phyloP scores from a whole-genome alignment of 2,113 vertebrate genomes.

The Odobenus rosmarus region DNA sequence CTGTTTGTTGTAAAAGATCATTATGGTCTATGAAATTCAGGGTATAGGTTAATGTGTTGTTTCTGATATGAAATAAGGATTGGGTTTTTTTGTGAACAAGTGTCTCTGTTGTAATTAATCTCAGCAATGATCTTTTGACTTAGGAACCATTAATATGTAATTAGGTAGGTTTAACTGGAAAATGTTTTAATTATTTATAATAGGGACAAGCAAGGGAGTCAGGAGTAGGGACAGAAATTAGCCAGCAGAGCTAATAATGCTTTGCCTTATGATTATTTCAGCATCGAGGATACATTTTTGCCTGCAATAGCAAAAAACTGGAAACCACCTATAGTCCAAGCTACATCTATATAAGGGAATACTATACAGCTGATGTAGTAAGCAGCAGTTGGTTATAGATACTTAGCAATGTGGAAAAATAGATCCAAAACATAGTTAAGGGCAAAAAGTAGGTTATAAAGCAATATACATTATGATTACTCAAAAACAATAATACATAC shows the following conservation, averaged over 20 bases:
- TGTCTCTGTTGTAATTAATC: conserved; percentile 76
- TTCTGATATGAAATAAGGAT: conserved; percentile 65
- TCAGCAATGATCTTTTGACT: conserved; percentile 74
- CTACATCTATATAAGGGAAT: neutral
- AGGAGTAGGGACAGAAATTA: conserved; percentile 51
- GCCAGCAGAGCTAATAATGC: conserved; percentile 43
- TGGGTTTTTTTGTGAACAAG: conserved; percentile 52
- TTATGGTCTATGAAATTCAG: conserved; percentile 41
- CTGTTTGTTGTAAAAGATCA: conserved; percentile 65
- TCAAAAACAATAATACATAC: neutral
- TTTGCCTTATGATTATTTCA: conserved; percentile 40
- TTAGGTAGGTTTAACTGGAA: conserved; percentile 80
- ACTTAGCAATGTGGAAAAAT: neutral
- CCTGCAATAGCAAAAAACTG: neutral
- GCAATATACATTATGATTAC: neutral
- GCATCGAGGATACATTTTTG: neutral
- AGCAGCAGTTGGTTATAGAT: neutral
- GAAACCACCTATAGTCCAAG: neutral
- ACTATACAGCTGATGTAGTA: neutral
- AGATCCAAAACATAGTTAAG: conserved; percentile 1
- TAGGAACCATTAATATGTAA: conserved; percentile 81
- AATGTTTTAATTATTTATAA: conserved; percentile 80
- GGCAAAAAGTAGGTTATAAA: neutral
- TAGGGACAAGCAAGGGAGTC: conserved; percentile 59
- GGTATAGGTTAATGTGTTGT: conserved; percentile 27